Conservation (phyloP, 2,888 invertebrate genomes). For the Drosophila pegasa region DNA sequence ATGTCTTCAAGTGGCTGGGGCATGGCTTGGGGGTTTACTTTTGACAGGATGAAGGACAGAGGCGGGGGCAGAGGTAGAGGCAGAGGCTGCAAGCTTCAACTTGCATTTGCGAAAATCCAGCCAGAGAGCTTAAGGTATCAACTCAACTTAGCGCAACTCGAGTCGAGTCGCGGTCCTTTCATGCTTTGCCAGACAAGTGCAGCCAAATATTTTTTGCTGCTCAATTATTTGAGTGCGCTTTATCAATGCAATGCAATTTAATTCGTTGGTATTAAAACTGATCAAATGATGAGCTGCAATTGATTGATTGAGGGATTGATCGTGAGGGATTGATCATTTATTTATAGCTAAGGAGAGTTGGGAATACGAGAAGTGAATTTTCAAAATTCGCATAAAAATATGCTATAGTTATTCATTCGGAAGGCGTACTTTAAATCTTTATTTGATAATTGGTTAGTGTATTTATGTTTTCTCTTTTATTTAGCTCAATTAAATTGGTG, state of each 20-base stretch:
- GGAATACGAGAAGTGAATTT: too few species aligned
- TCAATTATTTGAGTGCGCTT: not conserved
- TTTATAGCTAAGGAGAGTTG: too few species aligned
- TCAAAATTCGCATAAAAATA: too few species aligned
- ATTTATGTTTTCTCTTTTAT: too few species aligned
- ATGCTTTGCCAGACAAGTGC: conserved; percentile 1
- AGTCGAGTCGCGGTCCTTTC: not conserved
- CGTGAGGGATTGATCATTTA: too few species aligned
- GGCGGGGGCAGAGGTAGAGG: not conserved
- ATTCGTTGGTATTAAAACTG: not conserved
- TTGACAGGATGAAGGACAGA: not conserved
- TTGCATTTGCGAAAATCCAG: conserved; percentile 55
- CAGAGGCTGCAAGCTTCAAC: conserved; percentile 41
- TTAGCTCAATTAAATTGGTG: too few species aligned
- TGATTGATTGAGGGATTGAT: too few species aligned
- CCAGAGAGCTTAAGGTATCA: conserved; percentile 62
- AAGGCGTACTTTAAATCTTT: too few species aligned
- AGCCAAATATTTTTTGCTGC: not conserved
- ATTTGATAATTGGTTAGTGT: too few species aligned
- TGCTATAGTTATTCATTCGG: too few species aligned
- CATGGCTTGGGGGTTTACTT: not conserved
- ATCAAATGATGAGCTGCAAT: not conserved
- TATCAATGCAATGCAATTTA: not conserved
- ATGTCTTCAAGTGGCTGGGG: conserved; percentile 37
- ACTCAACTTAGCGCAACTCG: conserved; percentile 44